These are phyloP conservation scores for Graptemys geographica DNA, from an alignment of 2,797 vertebrate genomes.

Conservation along the genomic window DNA sequence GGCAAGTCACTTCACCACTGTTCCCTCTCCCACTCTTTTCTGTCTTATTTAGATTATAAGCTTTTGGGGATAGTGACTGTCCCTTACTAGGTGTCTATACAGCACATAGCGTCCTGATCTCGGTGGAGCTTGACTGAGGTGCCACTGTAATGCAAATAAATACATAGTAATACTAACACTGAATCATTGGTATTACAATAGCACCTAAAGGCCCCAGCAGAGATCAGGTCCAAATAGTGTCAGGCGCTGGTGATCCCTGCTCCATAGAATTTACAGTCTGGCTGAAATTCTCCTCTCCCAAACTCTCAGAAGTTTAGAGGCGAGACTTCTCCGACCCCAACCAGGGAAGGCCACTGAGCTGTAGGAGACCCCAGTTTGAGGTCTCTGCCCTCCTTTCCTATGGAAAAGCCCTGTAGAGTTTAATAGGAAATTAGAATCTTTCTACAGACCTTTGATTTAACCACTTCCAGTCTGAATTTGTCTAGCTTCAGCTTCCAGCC, in stretches of 20 bases:
- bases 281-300: background rate
- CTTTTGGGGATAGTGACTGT: background rate
- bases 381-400: background rate
- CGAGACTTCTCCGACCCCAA: background rate
- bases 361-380: background rate
- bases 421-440: background rate
- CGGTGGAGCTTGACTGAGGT: rapidly evolving
- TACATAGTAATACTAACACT: background rate
- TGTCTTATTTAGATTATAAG: background rate
- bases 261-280: background rate
- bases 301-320: background rate
- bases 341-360: background rate
- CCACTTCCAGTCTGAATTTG: background rate
- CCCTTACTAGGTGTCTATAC: background rate
- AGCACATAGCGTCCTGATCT: background rate
- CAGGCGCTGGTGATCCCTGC: background rate
- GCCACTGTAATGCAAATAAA: background rate
- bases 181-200: background rate
- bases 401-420: background rate
- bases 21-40: background rate
- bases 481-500: too few species aligned
- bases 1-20: background rate
- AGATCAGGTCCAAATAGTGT: background rate
- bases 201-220: background rate
- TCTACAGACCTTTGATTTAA: background rate